Conservation (phyloP, 2,113 vertebrate genomes). For the Sphyrna mokarran region DNA sequence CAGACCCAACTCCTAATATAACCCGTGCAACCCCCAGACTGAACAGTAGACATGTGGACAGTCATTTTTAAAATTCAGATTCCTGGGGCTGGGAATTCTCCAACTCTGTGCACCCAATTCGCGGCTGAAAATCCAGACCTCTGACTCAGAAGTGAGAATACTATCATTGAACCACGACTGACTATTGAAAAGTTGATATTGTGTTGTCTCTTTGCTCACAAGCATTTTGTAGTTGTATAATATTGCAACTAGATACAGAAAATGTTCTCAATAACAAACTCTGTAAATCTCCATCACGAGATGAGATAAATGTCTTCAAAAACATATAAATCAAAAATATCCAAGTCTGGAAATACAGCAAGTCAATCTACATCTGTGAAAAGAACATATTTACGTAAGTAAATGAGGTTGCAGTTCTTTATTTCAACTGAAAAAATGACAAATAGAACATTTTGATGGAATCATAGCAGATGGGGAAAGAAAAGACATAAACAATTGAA, state of each 20-base stretch:
- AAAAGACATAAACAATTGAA: background rate
- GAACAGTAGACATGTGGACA: no score
- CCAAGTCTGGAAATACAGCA: background rate
- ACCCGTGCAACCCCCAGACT: no score
- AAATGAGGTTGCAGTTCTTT: background rate
- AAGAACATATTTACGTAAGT: background rate
- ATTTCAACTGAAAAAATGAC: background rate
- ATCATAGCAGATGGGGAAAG: background rate
- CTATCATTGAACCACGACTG: background rate
- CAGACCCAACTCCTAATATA: no score
- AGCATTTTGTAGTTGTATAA: background rate
- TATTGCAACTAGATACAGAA: background rate
- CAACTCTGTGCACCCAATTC: no score
- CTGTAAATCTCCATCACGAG: background rate
- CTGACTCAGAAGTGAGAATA: no score
- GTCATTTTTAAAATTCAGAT: no score
- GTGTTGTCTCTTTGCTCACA: background rate
- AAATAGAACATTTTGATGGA: background rate
- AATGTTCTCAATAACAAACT: background rate
- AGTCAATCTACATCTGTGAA: background rate
- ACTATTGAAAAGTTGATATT: background rate
- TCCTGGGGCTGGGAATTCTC: no score
- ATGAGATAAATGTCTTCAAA: background rate
- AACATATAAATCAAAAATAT: background rate
- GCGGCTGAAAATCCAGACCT: no score